Conservation (phyloP, 2,797 vertebrate genomes). For the Sebastes cheni region DNA sequence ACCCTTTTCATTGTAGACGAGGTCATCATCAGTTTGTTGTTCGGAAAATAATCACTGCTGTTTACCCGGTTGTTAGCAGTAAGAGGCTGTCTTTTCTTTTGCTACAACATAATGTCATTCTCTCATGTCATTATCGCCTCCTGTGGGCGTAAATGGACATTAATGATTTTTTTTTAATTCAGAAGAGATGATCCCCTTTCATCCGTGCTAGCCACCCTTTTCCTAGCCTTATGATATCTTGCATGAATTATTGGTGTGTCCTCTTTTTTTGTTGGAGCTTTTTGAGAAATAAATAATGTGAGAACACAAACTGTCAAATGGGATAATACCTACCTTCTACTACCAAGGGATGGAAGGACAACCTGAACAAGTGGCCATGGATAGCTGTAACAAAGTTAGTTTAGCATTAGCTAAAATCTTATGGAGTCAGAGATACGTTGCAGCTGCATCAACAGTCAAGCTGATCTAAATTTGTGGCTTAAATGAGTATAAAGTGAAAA, state of each 20-base stretch:
- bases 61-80: slow-evolving; percentile 38
- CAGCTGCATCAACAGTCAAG: background rate
- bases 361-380: background rate
- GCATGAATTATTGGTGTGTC: slow-evolving; percentile 7
- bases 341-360: background rate
- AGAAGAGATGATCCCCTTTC: slow-evolving; percentile 24
- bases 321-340: background rate
- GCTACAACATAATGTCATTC: slow-evolving; percentile 39
- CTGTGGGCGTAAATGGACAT: slow-evolving; percentile 16
- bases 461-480: background rate
- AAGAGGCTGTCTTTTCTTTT: slow-evolving; percentile 37
- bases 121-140: slow-evolving; percentile 48
- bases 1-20: slow-evolving; percentile 42
- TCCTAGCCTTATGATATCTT: background rate
- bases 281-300: slow-evolving; percentile 3
- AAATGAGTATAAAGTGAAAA: background rate
- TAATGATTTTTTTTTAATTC: slow-evolving; percentile 28
- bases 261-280: background rate
- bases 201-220: slow-evolving; percentile 19
- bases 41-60: slow-evolving; percentile 26
- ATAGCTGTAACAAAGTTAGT: background rate
- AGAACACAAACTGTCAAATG: slow-evolving; percentile 13
- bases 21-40: slow-evolving; percentile 41
- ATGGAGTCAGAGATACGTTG: background rate
- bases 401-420: background rate